Base-by-base conservation (phyloP, 2,888 invertebrate genomes). In the Tachina lurida region DNA sequence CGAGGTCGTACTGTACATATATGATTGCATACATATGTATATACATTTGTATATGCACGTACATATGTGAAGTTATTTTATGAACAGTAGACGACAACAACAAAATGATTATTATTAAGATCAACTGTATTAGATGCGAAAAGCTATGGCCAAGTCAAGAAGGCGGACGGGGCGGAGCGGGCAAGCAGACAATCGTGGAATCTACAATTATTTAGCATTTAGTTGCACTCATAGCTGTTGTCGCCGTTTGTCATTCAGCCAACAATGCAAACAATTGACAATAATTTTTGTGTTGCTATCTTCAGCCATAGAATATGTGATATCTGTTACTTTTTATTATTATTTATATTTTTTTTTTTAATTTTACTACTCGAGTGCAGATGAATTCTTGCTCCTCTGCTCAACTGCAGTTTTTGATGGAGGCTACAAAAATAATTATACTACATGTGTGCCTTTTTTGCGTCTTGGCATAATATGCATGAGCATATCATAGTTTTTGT, bases 241-340 rank as follows among this genome's bases (percentile, higher is more conserved):
- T 52, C 17, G 47, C 60, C 60, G 70, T 62, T 49, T 74, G 17
- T 75, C 63, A 65, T 49, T 15, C 8, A 58, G 60, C 10, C 58
- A 67, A 58, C 52, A 63, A 67, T 47, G 39, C n/a, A 56, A 68
- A 43, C 19, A 73, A 77, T 73, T 77, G 71, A 73, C 71, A 77
- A 76, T 58, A 63, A 60, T 71, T 54, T n/a, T 54, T 54, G 15
- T 81, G 47, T 56, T 49, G 70, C 70, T 65, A 71, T 67, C 39
- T 74, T 67, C 65, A 41, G 41, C 45, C 67, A 43, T 62, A 58
- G 43, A 68, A 71, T 60, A 67, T 54, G 13, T 52, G 52, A 39
- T 77, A 65, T 65, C 73, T 73, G 39, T 41, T 17, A 68, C 41
- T 68, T 56, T 52, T 31, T 31, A 31, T 31, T 31, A 31, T 31